phyloP scores from a whole-genome alignment of 2,888 invertebrate genomes.

The Luperina nickerlii region DNA sequence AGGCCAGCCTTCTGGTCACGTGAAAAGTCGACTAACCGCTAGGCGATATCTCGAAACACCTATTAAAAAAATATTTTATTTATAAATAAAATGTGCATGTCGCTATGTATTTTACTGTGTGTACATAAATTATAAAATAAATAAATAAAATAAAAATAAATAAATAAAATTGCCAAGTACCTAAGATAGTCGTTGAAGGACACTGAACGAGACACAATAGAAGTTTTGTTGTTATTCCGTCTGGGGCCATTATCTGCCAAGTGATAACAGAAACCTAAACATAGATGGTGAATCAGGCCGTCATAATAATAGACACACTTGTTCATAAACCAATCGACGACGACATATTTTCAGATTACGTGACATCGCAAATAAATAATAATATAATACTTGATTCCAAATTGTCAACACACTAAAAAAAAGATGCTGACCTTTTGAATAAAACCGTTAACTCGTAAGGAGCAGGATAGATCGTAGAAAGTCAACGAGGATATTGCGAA shows the following conservation, averaged over 20 bases:
- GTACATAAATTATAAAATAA: too few species aligned
- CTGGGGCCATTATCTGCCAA: not conserved
- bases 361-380: not conserved
- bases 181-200: not conserved
- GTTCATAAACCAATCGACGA: not conserved
- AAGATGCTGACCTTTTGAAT: not conserved
- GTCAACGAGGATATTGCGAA: slow-evolving; percentile 48
- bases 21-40: too few species aligned
- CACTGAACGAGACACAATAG: not conserved
- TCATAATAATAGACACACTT: not conserved
- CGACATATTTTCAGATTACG: not conserved
- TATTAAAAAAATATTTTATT: too few species aligned
- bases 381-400: not conserved
- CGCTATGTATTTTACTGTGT: too few species aligned
- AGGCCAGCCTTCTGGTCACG: too few species aligned
- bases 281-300: not conserved
- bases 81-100: too few species aligned
- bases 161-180: too few species aligned
- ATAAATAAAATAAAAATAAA: too few species aligned
- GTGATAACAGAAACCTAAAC: not conserved
- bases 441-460: not conserved
- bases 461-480: slow-evolving; percentile 26
- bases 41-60: too few species aligned
- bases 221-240: not conserved
- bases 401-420: not conserved